These are phyloP conservation scores for Kuschelorhynchus macadamiae DNA, from an alignment of 2,888 invertebrate species.

Conservation along the genomic window DNA sequence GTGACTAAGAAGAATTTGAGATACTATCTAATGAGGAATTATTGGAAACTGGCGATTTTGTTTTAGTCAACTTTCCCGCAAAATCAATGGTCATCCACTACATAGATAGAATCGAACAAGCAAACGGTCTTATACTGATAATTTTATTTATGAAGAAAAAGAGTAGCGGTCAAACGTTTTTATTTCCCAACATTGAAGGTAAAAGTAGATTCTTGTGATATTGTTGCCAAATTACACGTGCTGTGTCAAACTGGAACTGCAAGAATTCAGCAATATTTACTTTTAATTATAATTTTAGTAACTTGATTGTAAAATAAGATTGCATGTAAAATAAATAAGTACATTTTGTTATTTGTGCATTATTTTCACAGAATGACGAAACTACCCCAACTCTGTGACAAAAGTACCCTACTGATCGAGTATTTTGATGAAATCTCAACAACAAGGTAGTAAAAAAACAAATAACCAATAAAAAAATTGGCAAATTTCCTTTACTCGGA, in stretches of 20 bases:
- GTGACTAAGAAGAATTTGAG: constrained; percentile 29
- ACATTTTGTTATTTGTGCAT: too few relatives aligned
- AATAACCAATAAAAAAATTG: too few relatives aligned
- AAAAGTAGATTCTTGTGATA: constrained; percentile 13
- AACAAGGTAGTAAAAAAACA: too few relatives aligned
- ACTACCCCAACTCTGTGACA: too few relatives aligned
- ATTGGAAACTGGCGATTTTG: constrained; percentile 19
- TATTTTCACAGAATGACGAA: too few relatives aligned
- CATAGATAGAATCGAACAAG: constrained; percentile 12
- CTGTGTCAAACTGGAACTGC: constrained; percentile 18
- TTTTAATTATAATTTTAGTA: neutral
- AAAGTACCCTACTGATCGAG: too few relatives aligned
- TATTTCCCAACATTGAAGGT: neutral
- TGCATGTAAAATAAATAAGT: too few relatives aligned
- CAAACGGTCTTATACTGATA: constrained; percentile 19
- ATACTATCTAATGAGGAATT: constrained; percentile 17
- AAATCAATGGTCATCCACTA: constrained; percentile 26
- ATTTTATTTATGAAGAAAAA: constrained; percentile 29
- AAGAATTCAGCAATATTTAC: constrained; percentile 9
- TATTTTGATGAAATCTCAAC: too few relatives aligned
- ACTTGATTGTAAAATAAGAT: too few relatives aligned
- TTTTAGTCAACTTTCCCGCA: too few relatives aligned
- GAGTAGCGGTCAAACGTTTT: neutral
- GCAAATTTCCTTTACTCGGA: too few relatives aligned
- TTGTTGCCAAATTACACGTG: constrained; percentile 12